phyloP scores from a whole-genome alignment of 2,888 invertebrate species.

The Cosmopolites sordidus region DNA sequence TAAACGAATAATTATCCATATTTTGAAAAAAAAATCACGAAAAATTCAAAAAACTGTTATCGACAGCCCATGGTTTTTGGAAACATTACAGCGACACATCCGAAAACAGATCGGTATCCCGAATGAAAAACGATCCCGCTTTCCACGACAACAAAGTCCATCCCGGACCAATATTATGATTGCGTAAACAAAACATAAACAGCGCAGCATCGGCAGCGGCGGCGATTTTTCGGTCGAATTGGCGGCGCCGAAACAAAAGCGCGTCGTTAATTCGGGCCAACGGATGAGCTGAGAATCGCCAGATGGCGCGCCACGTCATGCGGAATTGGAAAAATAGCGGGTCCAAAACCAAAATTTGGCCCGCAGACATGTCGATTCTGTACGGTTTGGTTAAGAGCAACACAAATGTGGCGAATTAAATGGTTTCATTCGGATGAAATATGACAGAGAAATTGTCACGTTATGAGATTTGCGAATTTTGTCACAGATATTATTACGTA shows the following conservation, averaged over 20 bases:
- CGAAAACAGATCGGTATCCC: too few relatives aligned
- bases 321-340: conserved; percentile 27
- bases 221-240: conserved; percentile 26
- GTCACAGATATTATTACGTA: too few relatives aligned
- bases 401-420: too few relatives aligned
- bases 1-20: too few relatives aligned
- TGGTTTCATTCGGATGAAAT: too few relatives aligned
- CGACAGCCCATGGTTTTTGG: too few relatives aligned
- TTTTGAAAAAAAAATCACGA: too few relatives aligned
- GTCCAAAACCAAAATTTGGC: conserved; percentile 22
- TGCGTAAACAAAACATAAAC: conserved; percentile 22
- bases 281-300: conserved; percentile 23
- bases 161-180: conserved; percentile 14
- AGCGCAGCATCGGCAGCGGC: conserved; percentile 9
- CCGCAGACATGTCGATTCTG: background rate
- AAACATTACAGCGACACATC: too few relatives aligned
- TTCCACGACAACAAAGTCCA: conserved; percentile 6
- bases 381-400: too few relatives aligned
- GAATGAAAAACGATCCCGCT: background rate
- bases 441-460: too few relatives aligned
- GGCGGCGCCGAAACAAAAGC: conserved; percentile 22
- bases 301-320: conserved; percentile 20
- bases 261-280: conserved; percentile 21
- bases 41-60: too few relatives aligned
- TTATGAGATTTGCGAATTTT: too few relatives aligned